Evolutionary conservation across 2,888 invertebrate genomes (phyloP).

Genomic region (Pterostichus madidus): DNA sequence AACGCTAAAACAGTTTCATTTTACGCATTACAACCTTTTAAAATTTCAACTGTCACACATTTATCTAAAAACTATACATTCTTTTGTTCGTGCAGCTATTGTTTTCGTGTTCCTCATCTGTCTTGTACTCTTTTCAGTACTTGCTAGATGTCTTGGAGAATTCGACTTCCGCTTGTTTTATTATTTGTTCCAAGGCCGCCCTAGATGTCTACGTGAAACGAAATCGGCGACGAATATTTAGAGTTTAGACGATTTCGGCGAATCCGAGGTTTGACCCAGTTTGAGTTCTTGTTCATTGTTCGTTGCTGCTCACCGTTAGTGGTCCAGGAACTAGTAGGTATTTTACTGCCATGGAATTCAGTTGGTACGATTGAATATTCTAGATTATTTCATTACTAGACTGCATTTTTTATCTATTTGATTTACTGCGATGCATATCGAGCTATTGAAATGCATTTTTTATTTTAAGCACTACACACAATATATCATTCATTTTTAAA

Average conservation of each 20-base stretch:
- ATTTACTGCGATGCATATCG: too few species aligned
- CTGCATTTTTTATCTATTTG: too few species aligned
- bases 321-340: not conserved
- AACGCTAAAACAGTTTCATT: not conserved
- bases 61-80: slow-evolving; percentile 17
- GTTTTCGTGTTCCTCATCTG: slow-evolving; percentile 17
- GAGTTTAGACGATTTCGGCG: not conserved
- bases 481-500: too few species aligned
- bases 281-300: not conserved
- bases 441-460: too few species aligned
- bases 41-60: slow-evolving; percentile 28
- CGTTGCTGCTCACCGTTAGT: not conserved
- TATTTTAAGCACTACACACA: too few species aligned
- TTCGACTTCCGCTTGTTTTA: slow-evolving; percentile 33
- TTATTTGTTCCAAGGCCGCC: slow-evolving; percentile 28
- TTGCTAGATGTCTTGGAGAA: slow-evolving; percentile 15
- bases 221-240: slow-evolving; percentile 1
- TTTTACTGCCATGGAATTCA: too few species aligned
- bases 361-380: too few species aligned
- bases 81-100: slow-evolving; percentile 22
- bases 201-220: slow-evolving; percentile 28
- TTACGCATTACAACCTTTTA: slow-evolving; percentile 29
- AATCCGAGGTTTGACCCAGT: slow-evolving; percentile 17
- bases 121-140: not conserved
- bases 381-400: too few species aligned